Conservation (phyloP, 1,140 invertebrate genomes). For the Mycetomoellerius zeteki region DNA sequence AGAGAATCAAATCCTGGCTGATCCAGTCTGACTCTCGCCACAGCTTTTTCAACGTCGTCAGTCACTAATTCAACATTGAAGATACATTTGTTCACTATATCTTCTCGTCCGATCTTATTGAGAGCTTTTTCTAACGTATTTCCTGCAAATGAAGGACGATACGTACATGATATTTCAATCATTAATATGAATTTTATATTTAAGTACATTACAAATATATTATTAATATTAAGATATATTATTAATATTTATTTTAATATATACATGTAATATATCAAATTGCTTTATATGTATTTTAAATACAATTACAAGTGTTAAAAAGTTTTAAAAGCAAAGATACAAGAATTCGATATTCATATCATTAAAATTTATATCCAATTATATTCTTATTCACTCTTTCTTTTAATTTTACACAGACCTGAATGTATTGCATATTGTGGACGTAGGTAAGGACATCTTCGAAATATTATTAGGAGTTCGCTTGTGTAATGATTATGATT, state of each 20-base stretch:
- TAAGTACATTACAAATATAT: too few species aligned
- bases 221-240: not conserved
- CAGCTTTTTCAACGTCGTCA: slow-evolving; percentile 93
- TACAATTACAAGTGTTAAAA: slow-evolving; percentile 2
- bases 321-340: not conserved
- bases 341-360: not conserved
- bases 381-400: not conserved
- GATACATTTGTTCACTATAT: slow-evolving; percentile 97
- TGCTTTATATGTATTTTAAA: slow-evolving; percentile 1
- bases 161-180: not conserved
- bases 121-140: slow-evolving; percentile 96
- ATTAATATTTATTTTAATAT: not conserved
- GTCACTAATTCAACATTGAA: slow-evolving; percentile 94
- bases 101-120: slow-evolving; percentile 95
- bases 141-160: slow-evolving; percentile 87
- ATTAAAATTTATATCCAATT: slow-evolving; percentile 16
- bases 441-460: slow-evolving; percentile 61
- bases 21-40: slow-evolving; percentile 92
- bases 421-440: slow-evolving; percentile 43
- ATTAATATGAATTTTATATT: not conserved
- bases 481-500: slow-evolving; percentile 80
- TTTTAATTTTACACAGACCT: slow-evolving; percentile 72
- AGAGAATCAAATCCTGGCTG: slow-evolving; percentile 92
- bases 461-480: slow-evolving; percentile 82
- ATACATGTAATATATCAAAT: not conserved